Evolutionary conservation across 2,797 vertebrate species (phyloP).

Genomic region (Clarias laeviceps): DNA sequence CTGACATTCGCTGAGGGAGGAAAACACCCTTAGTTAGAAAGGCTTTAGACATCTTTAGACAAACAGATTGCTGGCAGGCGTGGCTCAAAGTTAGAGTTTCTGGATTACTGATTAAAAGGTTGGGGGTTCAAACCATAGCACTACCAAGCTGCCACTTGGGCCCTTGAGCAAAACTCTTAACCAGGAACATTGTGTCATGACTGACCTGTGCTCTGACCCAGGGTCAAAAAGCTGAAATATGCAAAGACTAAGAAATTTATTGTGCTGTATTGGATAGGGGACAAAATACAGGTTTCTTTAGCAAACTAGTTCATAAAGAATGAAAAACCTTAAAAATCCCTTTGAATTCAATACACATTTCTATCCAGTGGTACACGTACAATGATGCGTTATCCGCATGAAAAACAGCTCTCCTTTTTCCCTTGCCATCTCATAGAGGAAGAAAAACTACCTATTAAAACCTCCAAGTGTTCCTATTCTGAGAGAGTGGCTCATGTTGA

Average conservation of each 20-base stretch:
- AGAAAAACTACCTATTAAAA: conserved; percentile 58
- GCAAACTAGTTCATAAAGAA: neutral
- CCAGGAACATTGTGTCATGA: too few species aligned
- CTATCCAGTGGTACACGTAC: conserved; percentile 7
- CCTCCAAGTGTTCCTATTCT: conserved; percentile 44
- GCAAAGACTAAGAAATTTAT: too few species aligned
- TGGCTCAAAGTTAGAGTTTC: too few species aligned
- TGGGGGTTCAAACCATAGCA: too few species aligned
- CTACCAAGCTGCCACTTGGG: too few species aligned
- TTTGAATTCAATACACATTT: conserved; percentile 29
- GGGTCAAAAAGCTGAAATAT: too few species aligned
- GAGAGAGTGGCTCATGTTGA: conserved; percentile 53
- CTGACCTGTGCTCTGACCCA: too few species aligned
- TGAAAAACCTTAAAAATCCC: neutral
- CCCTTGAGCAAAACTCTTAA: too few species aligned
- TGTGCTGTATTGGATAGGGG: too few species aligned
- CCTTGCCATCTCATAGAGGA: conserved; percentile 53
- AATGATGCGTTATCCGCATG: conserved; percentile 57
- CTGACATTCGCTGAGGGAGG: neutral
- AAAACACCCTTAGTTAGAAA: neutral
- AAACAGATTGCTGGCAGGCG: neutral
- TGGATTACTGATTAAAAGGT: too few species aligned
- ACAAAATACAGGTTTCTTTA: neutral
- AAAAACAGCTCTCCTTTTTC: conserved; percentile 37
- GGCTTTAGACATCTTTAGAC: neutral